Conservation (phyloP, 1,140 invertebrate genomes). For the Campoletis sonorensis region DNA sequence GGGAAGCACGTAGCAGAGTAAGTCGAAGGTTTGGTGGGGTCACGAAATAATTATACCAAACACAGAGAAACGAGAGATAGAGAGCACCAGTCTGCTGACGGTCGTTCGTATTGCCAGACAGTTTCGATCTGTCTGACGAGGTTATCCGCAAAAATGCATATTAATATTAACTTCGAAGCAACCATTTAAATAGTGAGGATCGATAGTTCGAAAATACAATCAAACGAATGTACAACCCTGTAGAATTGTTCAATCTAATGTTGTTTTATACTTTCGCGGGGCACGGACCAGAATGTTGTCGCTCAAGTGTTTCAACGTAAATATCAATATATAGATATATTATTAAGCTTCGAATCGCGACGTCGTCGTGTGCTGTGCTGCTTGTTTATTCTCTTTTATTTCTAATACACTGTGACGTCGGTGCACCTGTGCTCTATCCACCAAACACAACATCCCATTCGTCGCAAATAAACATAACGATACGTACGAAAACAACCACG, state of each 20-base stretch:
- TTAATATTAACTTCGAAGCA: no score
- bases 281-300: neutral
- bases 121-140: slow-evolving; percentile 8
- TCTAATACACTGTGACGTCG: slow-evolving; percentile 17
- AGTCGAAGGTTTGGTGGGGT: slow-evolving; percentile 12
- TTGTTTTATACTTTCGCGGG: neutral
- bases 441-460: neutral
- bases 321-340: neutral
- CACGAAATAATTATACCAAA: slow-evolving; percentile 42
- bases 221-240: neutral
- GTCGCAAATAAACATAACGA: neutral
- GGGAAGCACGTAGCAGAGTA: no score
- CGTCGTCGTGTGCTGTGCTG: neutral
- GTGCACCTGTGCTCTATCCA: slow-evolving; percentile 54
- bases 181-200: no score
- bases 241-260: neutral
- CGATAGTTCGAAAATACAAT: neutral
- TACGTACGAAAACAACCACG: neutral
- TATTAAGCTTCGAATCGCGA: neutral
- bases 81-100: slow-evolving; percentile 2
- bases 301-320: neutral
- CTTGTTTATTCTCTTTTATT: neutral
- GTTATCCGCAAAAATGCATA: no score
- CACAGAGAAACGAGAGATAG: slow-evolving; percentile 24
- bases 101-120: slow-evolving; percentile 20